These are phyloP conservation scores for Dipodomys merriami DNA, from an alignment of 2,113 vertebrate species.

Conservation along the genomic window DNA sequence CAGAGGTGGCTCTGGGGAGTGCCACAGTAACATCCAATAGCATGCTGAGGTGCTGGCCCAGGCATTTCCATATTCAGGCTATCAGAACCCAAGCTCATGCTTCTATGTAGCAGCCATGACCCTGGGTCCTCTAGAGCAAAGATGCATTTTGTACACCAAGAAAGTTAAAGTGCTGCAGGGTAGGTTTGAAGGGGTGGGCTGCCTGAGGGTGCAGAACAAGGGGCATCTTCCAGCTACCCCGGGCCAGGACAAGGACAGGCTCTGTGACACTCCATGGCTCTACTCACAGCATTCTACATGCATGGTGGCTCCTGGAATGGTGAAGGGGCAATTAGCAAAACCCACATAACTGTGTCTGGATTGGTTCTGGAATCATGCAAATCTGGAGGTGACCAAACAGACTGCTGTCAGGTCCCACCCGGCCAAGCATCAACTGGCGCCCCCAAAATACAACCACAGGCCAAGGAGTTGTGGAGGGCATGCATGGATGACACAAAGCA, in stretches of 20 bases:
- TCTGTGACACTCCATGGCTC: too few species aligned
- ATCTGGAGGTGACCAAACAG: not conserved
- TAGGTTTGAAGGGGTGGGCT: not conserved
- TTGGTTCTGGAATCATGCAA: not conserved
- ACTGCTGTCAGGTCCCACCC: not conserved
- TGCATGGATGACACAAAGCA: not conserved
- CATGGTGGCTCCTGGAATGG: not conserved
- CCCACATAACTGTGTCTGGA: not conserved
- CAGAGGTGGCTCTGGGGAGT: not conserved
- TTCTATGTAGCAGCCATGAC: not conserved
- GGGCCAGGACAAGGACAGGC: not conserved
- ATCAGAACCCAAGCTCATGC: not conserved
- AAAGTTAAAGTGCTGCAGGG: not conserved
- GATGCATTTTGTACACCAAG: not conserved
- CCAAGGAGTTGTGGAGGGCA: accelerated
- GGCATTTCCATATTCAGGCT: too few species aligned
- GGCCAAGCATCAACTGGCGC: not conserved
- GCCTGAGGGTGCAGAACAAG: not conserved
- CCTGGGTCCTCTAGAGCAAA: not conserved
- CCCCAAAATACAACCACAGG: accelerated
- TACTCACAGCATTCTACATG: not conserved
- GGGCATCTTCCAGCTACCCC: too few species aligned
- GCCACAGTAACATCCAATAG: not conserved
- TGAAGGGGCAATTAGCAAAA: not conserved
- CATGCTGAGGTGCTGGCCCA: not conserved